Evolutionary conservation across 2,113 vertebrate genomes (phyloP).

Genomic region (Gadus macrocephalus): DNA sequence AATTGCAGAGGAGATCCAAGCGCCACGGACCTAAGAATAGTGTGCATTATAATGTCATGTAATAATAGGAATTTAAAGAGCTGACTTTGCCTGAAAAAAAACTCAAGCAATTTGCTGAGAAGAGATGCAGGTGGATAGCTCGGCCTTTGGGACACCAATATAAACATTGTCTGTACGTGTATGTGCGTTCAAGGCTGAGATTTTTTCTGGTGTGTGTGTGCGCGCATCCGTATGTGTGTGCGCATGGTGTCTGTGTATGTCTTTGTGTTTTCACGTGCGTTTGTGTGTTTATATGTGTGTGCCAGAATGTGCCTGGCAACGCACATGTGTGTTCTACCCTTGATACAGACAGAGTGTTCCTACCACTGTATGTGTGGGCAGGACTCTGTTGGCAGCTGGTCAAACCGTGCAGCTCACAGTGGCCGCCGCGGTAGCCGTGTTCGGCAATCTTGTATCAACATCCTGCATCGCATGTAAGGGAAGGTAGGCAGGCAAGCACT

Average conservation of each 20-base stretch:
- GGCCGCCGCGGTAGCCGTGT: not conserved
- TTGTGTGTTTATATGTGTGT: not conserved
- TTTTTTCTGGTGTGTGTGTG: not conserved
- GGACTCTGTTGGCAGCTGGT: no score
- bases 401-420: no score
- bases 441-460: constrained; percentile 42
- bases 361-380: not conserved
- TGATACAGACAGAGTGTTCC: not conserved
- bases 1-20: no score
- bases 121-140: no score
- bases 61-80: no score
- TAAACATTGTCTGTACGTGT: no score
- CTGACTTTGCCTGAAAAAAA: no score
- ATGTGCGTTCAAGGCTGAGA: no score
- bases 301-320: not conserved
- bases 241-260: not conserved
- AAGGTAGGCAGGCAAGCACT: constrained; percentile 26
- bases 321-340: not conserved
- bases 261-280: not conserved
- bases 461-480: constrained; percentile 41
- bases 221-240: not conserved
- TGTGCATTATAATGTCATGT: no score
- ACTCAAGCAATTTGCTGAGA: no score
- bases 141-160: no score
- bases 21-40: no score